Base-by-base conservation (phyloP, 2,888 invertebrate genomes). In the Argynnis bischoffii region DNA sequence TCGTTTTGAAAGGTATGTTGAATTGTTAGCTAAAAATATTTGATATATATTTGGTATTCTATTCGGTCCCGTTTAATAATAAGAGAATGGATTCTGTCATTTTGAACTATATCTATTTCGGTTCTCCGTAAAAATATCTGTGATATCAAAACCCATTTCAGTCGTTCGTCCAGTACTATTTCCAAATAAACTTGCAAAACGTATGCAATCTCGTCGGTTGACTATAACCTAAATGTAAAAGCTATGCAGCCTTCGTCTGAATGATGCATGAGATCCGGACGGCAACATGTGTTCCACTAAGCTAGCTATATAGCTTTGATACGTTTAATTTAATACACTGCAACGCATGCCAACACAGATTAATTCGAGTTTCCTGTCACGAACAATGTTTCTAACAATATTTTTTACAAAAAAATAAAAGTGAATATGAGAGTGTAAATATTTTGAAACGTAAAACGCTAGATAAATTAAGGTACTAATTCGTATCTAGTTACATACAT, bases 341-440 rank as follows among this genome's bases (percentile, higher is more conserved):
- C 68, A 72, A 69, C 55, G 69, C 60, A 68, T 68, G 73, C 73
- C 72, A 69, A 72, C 67, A 72, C 61, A 68, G 69, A 71, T 73
- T 71, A 68, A 69, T 64, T 59, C 50, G 21, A 69, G 63, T 66
- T 66, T 67, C 64, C 57, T 69, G 70, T 50, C 35, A 53, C 60
- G 53, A 61, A 54, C 54, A 55, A 55, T 68, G 70, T 70, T 64
- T 55, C 48, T 60, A 41, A 41, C 35, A 41, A 41, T 41, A 41
- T 11, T 41, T 35, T 35, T 35, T 41, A 41, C 11, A 8, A 41
- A 41, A 26, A 26, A 41, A 41, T 41, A 35, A 35, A 47, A 54
- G 31, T 54, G 31, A 46, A 6, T 35, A 35, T 35, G 2, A 41
- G 2, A 41, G 8, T 41, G 35, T 41, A 11, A 41, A 41, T 41